Base-by-base conservation (phyloP, 2,113 vertebrate genomes). In the Etia nguti region DNA sequence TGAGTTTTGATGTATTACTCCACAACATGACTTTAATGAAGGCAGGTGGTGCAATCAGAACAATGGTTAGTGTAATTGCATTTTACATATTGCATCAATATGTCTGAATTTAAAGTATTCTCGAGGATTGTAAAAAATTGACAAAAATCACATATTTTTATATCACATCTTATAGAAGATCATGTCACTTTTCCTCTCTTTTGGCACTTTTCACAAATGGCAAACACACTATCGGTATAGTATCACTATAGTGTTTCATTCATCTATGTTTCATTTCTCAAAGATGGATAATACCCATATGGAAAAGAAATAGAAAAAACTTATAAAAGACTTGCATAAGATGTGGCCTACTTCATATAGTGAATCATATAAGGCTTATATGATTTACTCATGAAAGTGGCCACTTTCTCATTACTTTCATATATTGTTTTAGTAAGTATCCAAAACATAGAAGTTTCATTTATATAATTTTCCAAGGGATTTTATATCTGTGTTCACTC, bases 1-100 rank as follows among this genome's bases (percentile, higher is more conserved):
- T 46, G 80, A 88, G 82, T 86, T 86, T 90, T 90, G 92, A 93
- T 93, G 81, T 90, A 93, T 94, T 56, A 52, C 87, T 41, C 57
- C 31, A 50, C 80, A 81, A 77, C 82, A 34, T 65, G 80, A 82
- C 85, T 81, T 59, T 81, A 36, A 88, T 88, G 85, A 90, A 84
- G 83, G 62, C 93, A 95, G 92, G 85, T 94, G 92, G 85, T 85
- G 84, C 87, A 88, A 79, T 79, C 80, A 57, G 59, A 90, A 46
- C 57, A 70, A 65, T 54, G 79, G 52, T 80, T 84, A 86, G 59
- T 41, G 5, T 92, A 83, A 94, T 89, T n/a, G n/a, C 7, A 3
- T 90, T 93, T 88, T 54, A 38, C 31, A 68, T 88, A 43, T 82
- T 82, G 34, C 70, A 87, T 85, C 79, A 89, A 90, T 68, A 88